A percentile compares a stretch with the other conserved stretches of the same genome.
Evolutionary conservation across 2,888 invertebrate species (phyloP).

Genomic region (Cactoblastis cactorum): DNA sequence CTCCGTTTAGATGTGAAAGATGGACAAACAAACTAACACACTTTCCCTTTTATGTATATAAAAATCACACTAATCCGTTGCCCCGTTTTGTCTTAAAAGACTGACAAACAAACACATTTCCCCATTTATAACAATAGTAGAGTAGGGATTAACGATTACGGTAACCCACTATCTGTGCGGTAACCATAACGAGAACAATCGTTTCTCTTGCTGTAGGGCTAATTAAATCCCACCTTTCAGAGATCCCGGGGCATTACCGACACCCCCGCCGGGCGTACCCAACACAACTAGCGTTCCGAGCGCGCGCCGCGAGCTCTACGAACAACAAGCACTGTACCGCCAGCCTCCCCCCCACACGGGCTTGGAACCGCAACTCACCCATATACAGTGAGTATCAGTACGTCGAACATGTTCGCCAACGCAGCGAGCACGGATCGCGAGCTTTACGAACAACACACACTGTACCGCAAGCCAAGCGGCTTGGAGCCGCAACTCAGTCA

Average conservation of each 20-base stretch:
- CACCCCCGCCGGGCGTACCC: not conserved
- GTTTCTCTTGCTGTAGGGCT: not conserved
- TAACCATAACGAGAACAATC: too few relatives aligned
- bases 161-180: too few relatives aligned
- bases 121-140: too few relatives aligned
- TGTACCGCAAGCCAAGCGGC: conserved; percentile 23
- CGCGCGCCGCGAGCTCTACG: conserved; percentile 28
- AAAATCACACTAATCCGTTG: too few relatives aligned
- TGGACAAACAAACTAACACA: too few relatives aligned
- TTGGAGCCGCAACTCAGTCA: conserved; percentile 26
- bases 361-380: conserved; percentile 26
- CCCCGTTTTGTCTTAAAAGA: too few relatives aligned
- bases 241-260: not conserved
- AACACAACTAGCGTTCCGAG: conserved; percentile 15
- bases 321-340: conserved; percentile 30
- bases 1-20: too few relatives aligned
- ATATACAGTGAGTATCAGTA: conserved; percentile 22
- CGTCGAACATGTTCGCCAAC: too few relatives aligned
- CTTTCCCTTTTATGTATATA: too few relatives aligned
- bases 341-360: conserved; percentile 4
- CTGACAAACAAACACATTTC: too few relatives aligned
- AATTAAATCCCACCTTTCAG: not conserved
- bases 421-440: not conserved
- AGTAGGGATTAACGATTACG: too few relatives aligned
- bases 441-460: conserved; percentile 19